Conservation (phyloP, 2,888 invertebrate species). For the Stenolophus ochropezus region DNA sequence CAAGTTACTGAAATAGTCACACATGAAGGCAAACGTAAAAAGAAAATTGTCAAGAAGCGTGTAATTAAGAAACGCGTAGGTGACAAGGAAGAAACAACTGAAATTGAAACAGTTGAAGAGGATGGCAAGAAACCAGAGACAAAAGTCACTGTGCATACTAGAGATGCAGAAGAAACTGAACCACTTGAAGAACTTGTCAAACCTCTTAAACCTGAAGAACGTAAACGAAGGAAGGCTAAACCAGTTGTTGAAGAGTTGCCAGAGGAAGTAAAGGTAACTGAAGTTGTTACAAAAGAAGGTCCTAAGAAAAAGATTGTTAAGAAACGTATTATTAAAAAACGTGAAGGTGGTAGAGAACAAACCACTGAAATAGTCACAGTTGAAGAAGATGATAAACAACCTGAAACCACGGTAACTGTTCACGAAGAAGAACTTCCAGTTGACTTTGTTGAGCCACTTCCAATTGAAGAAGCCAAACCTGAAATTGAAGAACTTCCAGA, state of each 20-base stretch:
- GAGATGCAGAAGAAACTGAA: slow-evolving; percentile 61
- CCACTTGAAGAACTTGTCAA: slow-evolving; percentile 63
- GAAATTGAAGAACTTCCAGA: slow-evolving; percentile 69
- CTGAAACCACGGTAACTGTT: slow-evolving; percentile 72
- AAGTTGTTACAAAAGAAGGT: slow-evolving; percentile 69
- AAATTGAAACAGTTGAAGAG: slow-evolving; percentile 71
- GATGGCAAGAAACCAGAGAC: slow-evolving; percentile 70
- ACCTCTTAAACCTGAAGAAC: slow-evolving; percentile 62
- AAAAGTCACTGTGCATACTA: slow-evolving; percentile 65
- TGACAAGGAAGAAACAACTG: slow-evolving; percentile 67
- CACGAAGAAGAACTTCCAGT: slow-evolving; percentile 69
- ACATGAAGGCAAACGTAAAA: slow-evolving; percentile 61
- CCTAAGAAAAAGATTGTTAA: slow-evolving; percentile 67
- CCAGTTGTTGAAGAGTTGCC: slow-evolving; percentile 62
- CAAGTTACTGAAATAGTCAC: slow-evolving; percentile 67
- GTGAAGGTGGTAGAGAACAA: slow-evolving; percentile 69
- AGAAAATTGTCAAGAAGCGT: slow-evolving; percentile 66
- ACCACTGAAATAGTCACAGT: slow-evolving; percentile 71
- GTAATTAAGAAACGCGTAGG: slow-evolving; percentile 66
- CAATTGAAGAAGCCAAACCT: slow-evolving; percentile 61
- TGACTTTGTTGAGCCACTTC: slow-evolving; percentile 60
- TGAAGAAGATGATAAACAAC: slow-evolving; percentile 70
- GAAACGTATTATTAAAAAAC: slow-evolving; percentile 67
- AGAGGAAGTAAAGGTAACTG: slow-evolving; percentile 66
- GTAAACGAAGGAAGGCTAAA: slow-evolving; percentile 63